Evolutionary conservation across 2,888 invertebrate species (phyloP).

Genomic region (Drosophila pseudotalamancana): DNA sequence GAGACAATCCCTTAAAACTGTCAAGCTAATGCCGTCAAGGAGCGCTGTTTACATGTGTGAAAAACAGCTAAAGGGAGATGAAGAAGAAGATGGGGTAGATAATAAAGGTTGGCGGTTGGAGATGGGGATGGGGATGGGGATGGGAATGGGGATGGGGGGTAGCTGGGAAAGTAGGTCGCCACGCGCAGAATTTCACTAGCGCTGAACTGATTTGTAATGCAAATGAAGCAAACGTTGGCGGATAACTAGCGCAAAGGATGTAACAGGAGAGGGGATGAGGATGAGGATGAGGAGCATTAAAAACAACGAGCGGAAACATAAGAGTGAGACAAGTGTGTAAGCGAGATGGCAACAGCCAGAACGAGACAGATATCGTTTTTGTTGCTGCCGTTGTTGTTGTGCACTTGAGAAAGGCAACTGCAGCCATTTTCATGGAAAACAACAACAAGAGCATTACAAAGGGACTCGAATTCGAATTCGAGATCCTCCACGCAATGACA

Average conservation of each 20-base stretch:
- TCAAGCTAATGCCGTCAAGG: conserved; percentile 53
- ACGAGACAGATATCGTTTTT: conserved; percentile 1
- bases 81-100: not conserved
- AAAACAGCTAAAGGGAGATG: conserved; percentile 3
- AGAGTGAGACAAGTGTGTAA: conserved; percentile 30
- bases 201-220: conserved; percentile 77
- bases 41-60: conserved; percentile 38
- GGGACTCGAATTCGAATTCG: conserved; percentile 4
- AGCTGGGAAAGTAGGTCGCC: conserved; percentile 64
- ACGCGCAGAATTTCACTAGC: conserved; percentile 69
- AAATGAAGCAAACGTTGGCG: conserved; percentile 65
- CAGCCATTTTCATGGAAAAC: conserved; percentile 54
- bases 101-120: too few relatives aligned
- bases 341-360: not conserved
- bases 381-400: not conserved
- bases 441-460: conserved; percentile 16
- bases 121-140: not conserved
- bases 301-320: conserved; percentile 39
- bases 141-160: not conserved
- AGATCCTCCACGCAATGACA: conserved; percentile 30
- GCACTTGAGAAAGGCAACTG: conserved; percentile 51
- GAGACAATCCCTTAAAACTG: conserved; percentile 57
- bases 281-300: conserved; percentile 10
- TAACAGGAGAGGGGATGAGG: conserved; percentile 12
- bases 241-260: conserved; percentile 64